These are phyloP conservation scores for Hyla sarda DNA, from an alignment of 2,113 vertebrate species.

Conservation along the genomic window DNA sequence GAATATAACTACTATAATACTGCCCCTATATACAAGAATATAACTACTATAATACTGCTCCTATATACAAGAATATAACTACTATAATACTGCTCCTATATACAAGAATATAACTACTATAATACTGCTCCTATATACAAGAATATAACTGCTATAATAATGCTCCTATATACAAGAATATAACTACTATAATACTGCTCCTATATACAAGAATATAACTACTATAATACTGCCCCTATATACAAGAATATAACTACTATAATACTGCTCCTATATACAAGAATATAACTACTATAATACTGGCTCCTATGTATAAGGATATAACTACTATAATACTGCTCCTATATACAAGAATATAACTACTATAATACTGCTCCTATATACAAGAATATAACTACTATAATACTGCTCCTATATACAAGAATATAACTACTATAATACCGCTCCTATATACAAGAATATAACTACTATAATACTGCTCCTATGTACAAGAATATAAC, in stretches of 20 bases:
- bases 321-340: background rate
- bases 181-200: conserved; percentile 14
- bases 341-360: background rate
- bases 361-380: background rate
- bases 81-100: conserved; percentile 6
- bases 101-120: conserved; percentile 9
- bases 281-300: background rate
- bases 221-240: background rate
- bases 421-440: conserved; percentile 10
- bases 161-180: background rate
- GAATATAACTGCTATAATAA: no score
- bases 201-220: conserved; percentile 13
- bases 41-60: no score
- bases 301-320: no score
- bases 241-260: conserved; percentile 2
- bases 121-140: background rate
- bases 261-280: conserved; percentile 1
- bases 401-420: background rate
- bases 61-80: background rate
- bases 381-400: background rate
- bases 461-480: conserved; percentile 7
- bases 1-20: no score
- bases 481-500: conserved; percentile 1
- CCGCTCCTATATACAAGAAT: background rate
- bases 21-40: no score